Evolutionary conservation across 53 echinoderm and acorn worm species (phyloP), one percentile per base, ranked within the genome.

Genomic region (Luidia sarsii): DNA sequence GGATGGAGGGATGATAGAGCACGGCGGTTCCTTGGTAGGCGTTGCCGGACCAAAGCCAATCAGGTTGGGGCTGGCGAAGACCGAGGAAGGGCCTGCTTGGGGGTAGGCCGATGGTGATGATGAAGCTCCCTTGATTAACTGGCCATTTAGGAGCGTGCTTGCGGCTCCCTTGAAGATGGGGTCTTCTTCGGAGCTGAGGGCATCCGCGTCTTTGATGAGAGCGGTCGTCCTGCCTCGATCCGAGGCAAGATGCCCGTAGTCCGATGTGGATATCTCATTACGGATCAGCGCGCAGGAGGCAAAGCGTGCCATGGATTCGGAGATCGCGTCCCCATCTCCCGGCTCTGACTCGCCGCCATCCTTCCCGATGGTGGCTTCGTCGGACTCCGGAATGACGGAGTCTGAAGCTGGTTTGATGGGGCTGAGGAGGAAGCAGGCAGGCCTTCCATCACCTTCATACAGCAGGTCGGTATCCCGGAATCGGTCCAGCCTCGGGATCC

Each of bases 251-350:
- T n/a, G n/a, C n/a, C n/a, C n/a, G n/a, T n/a, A n/a, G n/a, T n/a
- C n/a, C n/a, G n/a, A n/a, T n/a, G n/a, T n/a, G n/a, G 56, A 55
- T 4, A 39, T 37, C 8, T 52, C 37, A 15, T 27, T 56, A 13
- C 54, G 39, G 72, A 57, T 57, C 25, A 72, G 39, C 55, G 72
- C 72, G 23, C 72, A 56, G 16, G 72, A 54, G 14, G 72, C 72
- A 57, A 72, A 72, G 14, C 72, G 72, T 39, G 72, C 72, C 25
- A 55, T 54, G 38, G 72, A 72, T 57, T 72, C 72, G 14, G 72
- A 50, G 15, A 72, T 72, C 21, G n/a, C 7, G 0, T n/a, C 33
- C 11, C 45, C 53, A 11, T 35, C 27, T n/a, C n/a, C n/a, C n/a
- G n/a, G n/a, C n/a, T n/a, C n/a, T n/a, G n/a, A n/a, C n/a, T n/a